Conservation (phyloP, 2,888 invertebrate genomes). For the Tholera decimalis region DNA sequence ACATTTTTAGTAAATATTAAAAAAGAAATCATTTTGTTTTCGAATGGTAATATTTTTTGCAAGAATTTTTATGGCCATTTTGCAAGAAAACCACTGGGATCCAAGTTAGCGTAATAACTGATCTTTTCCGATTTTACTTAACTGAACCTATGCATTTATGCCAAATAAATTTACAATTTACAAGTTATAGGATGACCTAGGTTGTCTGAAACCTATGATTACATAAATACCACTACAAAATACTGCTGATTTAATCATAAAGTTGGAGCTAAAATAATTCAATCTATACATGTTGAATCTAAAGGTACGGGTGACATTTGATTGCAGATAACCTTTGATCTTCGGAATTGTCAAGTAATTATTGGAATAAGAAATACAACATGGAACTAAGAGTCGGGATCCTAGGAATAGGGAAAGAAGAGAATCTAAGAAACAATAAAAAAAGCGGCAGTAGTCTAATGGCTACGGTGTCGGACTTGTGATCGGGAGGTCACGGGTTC, state of each 20-base stretch:
- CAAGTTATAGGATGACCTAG: constrained; percentile 17
- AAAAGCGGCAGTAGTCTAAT: too few species aligned
- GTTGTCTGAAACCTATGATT: constrained; percentile 32
- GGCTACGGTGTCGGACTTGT: too few species aligned
- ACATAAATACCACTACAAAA: constrained; percentile 54
- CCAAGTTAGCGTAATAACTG: too few species aligned
- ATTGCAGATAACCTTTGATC: constrained; percentile 58
- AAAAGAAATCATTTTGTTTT: too few species aligned
- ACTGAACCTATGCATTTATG: neutral
- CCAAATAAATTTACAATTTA: constrained; percentile 20
- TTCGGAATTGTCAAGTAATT: constrained; percentile 47
- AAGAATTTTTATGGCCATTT: too few species aligned
- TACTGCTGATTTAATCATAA: constrained; percentile 50
- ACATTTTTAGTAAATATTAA: too few species aligned
- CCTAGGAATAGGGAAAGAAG: neutral
- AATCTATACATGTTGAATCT: constrained; percentile 39
- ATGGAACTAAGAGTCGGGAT: neutral
- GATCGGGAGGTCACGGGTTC: too few species aligned
- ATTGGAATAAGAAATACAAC: constrained; percentile 46
- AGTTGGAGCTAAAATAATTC: constrained; percentile 54
- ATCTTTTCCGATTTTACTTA: neutral
- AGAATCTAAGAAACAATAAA: neutral
- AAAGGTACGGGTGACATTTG: constrained; percentile 61
- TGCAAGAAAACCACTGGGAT: too few species aligned
- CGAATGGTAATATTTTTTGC: too few species aligned